Evolutionary conservation across 2,113 vertebrate species (phyloP), one percentile per base, ranked within the genome.

Genomic region (Egretta garzetta): DNA sequence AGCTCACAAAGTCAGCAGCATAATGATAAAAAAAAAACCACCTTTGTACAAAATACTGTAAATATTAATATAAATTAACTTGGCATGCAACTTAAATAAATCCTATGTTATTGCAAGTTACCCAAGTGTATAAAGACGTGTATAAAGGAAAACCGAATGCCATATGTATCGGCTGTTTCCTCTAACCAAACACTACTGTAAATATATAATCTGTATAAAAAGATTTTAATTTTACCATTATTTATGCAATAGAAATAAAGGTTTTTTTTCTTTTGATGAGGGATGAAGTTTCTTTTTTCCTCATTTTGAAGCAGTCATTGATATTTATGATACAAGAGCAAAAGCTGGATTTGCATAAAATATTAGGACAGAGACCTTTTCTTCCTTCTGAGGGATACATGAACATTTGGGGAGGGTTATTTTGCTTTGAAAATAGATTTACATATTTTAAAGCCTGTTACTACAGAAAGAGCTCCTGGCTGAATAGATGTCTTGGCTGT

Each of bases 171-270:
- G 93, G 96, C 97, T 95, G 94, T 98, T 98, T 98, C 98, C 97
- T 98, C 98, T 98, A 98, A 98, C 98, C 98, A 98, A 98, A 98
- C 98, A 97, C 96, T 95, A 97, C 95, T 99, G 99, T 99, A 99
- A 99, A 99, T 99, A 99, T 95, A 97, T 98, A 98, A 98, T 98
- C 98, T 99, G 99, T 99, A 99, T 98, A 99, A 99, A 99, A 98
- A 97, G 98, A 97, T 98, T 98, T 98, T 97, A 97, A 98, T 98
- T 98, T 99, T 99, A 98, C 98, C 98, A 98, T 98, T 98, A 98
- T 98, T 99, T 98, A 99, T 99, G 99, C 99, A 99, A 99, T 99
- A 99, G 98, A 99, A 99, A 98, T 97, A 98, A 99, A 97, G 91
- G 58, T 97, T 98, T 98, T 97, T 97, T 98, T 98, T 98, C 98